Evolutionary conservation across 2,888 invertebrate genomes (phyloP).

Genomic region (Octonoba sinensis): DNA sequence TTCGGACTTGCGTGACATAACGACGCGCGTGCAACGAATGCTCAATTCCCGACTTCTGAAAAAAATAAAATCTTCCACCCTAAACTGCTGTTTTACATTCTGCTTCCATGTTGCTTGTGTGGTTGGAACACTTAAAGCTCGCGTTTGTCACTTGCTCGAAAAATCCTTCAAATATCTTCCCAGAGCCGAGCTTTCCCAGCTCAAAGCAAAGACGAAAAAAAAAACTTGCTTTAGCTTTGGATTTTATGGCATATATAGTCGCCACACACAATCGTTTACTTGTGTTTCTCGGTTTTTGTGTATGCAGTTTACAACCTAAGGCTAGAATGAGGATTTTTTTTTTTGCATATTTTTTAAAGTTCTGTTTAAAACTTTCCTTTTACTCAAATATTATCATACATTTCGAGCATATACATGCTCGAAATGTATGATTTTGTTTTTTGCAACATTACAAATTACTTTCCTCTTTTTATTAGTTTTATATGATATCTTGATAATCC

Average conservation of each 20-base stretch:
- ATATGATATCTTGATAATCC: too few species aligned
- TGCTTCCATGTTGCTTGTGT: neutral
- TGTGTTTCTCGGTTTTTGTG: slow-evolving; percentile 5
- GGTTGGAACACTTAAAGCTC: slow-evolving; percentile 33
- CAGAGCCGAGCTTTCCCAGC: neutral
- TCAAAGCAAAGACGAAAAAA: neutral
- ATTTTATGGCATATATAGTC: neutral
- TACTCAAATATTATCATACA: too few species aligned
- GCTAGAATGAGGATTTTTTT: slow-evolving; percentile 1
- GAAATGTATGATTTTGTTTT: too few species aligned
- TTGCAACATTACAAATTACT: too few species aligned
- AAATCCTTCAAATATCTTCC: slow-evolving; percentile 28
- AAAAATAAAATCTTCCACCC: neutral
- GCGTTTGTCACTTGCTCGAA: slow-evolving; percentile 1
- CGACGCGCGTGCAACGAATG: too few species aligned
- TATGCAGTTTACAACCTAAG: slow-evolving; percentile 28
- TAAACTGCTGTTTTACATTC: slow-evolving; percentile 30
- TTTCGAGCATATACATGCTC: too few species aligned
- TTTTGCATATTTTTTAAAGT: neutral
- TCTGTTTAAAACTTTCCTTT: too few species aligned
- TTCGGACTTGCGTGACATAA: too few species aligned
- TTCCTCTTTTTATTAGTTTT: too few species aligned
- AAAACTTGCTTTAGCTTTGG: neutral
- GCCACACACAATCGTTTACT: neutral
- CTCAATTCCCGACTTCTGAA: too few species aligned